A percentile compares a stretch with the other conserved stretches of the same genome.
phyloP scores from a whole-genome alignment of 2,888 invertebrate genomes.

The Bimastos eiseni region DNA sequence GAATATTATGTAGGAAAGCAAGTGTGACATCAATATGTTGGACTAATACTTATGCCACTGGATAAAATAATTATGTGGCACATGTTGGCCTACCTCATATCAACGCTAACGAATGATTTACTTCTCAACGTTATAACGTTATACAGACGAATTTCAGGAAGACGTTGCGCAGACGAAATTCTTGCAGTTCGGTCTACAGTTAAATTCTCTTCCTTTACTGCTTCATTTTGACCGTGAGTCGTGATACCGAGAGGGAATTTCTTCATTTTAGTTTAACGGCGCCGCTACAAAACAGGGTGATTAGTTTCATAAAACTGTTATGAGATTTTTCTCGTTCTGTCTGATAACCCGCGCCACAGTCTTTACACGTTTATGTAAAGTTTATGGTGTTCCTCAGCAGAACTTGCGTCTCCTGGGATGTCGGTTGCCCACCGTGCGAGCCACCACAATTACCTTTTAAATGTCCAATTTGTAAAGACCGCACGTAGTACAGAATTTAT shows the following conservation, averaged over 20 bases:
- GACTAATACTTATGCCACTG: background rate
- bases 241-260: background rate
- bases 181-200: background rate
- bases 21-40: background rate
- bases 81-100: background rate
- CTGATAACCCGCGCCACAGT: background rate
- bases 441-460: constrained; percentile 13
- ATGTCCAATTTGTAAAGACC: background rate
- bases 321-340: constrained; percentile 9
- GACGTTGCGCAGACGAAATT: background rate
- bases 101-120: background rate
- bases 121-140: background rate
- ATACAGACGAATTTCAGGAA: background rate
- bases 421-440: background rate
- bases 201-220: background rate
- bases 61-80: background rate
- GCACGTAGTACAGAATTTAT: constrained; percentile 13
- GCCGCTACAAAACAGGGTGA: background rate
- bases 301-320: background rate
- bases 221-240: background rate
- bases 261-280: background rate
- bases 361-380: background rate
- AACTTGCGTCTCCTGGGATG: background rate
- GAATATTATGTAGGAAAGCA: background rate
- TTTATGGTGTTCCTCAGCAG: background rate